Base-by-base conservation (phyloP, 2,797 vertebrate species). In the Hyperoplus immaculatus region DNA sequence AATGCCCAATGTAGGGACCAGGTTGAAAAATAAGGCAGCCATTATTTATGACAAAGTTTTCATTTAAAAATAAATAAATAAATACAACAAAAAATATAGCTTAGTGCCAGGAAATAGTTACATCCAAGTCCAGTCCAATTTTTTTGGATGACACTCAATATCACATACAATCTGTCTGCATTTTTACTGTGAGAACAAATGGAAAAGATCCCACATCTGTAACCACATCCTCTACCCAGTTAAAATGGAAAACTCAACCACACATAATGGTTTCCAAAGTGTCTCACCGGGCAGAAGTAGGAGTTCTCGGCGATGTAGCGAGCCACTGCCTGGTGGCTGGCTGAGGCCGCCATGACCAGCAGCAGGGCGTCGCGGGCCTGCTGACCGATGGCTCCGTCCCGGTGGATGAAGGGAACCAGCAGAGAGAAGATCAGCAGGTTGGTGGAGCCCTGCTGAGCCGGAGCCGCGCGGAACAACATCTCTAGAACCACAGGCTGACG, bases 371-470 rank as follows among this genome's bases (percentile, higher is more conserved):
- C 98, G 0, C 97, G 92, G 0, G 98, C 97, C 92, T 98, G 98
- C 89, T 99, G 98, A 9, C 98, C 98, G 12, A 98, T 94, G 4
- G 95, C 80, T 0, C 98, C 98, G 66, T 99, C 97, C 16, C 97
- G 97, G 92, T 99, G 98, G 87, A 99, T 96, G 93, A 98, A 99
- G 5, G 98, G 97, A 69, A 99, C 96, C 12, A 99, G 97, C 73
- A 98, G 95, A 60, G 98, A 98, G 94, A 99, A 99, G 88, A 99
- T 96, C 57, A 98, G 95, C 72, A 98, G 96, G 78, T 97, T 96
- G 89, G 96, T 95, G 0, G 97, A 95, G 42, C 96, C 96, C 88
- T 96, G 96, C 78, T 96, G 95, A 78, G 94, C 94, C 0, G 93
- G 91, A 0, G 95, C 93, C 10, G 95, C 93, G 73, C 94, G 95